Percentiles rank a stretch among this genome's conserved stretches.
These are phyloP conservation scores for Phrynocephalus forsythii DNA, from an alignment of 2,797 vertebrate species.

Conservation along the genomic window DNA sequence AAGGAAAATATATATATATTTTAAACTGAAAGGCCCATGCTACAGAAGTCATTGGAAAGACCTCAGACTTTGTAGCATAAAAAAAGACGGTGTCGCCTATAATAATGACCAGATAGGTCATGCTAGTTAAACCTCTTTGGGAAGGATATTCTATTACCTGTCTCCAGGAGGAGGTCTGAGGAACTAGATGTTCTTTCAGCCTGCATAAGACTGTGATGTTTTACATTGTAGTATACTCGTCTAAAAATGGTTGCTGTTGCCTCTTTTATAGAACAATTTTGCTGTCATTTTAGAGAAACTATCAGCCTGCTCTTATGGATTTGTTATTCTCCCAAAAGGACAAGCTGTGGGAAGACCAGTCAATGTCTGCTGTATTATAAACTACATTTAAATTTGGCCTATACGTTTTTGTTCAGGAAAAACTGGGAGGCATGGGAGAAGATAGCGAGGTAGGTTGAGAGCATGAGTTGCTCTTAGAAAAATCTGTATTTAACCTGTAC, in stretches of 20 bases:
- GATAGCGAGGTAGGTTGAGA: background rate
- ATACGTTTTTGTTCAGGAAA: slow-evolving; percentile 45
- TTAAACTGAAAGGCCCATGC: background rate
- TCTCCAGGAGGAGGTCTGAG: background rate
- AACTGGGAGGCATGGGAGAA: slow-evolving; percentile 11
- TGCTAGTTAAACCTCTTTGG: background rate
- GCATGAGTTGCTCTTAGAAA: background rate
- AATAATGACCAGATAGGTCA: background rate
- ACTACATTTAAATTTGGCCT: slow-evolving; percentile 46
- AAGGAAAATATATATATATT: background rate
- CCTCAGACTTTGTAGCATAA: background rate
- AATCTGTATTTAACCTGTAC: background rate
- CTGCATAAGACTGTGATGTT: background rate
- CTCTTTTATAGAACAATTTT: background rate
- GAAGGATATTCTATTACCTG: background rate
- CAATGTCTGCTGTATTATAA: slow-evolving; percentile 23
- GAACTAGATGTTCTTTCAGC: background rate
- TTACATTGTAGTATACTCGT: background rate
- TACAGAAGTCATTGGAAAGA: background rate
- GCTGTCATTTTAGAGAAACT: background rate
- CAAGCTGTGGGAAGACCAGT: slow-evolving; percentile 17
- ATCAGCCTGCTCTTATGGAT: background rate
- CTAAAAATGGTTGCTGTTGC: background rate
- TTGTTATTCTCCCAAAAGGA: slow-evolving; percentile 41
- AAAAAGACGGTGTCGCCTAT: background rate